A percentile compares a stretch with the other conserved stretches of the same genome.
phyloP scores from a whole-genome alignment of 2,888 invertebrate species.

The Meiosimyza platycephala region DNA sequence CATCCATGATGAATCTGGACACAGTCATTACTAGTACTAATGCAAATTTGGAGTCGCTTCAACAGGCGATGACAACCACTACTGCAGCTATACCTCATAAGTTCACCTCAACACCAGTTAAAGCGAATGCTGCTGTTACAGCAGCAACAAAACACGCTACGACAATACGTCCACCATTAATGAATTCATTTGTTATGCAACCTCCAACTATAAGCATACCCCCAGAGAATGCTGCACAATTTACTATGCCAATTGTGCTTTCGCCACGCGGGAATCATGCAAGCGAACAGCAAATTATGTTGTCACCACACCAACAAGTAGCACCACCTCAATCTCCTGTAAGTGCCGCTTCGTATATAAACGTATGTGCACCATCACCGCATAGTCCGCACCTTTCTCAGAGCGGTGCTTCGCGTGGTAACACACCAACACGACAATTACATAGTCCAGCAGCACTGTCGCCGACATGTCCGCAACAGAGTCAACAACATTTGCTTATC shows the following conservation, averaged over 20 bases:
- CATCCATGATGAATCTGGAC: constrained; percentile 54
- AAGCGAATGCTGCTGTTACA: constrained; percentile 38
- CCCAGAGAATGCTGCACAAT: constrained; percentile 68
- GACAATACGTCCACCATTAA: background rate
- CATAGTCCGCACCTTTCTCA: constrained; percentile 62
- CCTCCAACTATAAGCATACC: constrained; percentile 77
- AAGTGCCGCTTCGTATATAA: constrained; percentile 48
- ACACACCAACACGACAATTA: constrained; percentile 51
- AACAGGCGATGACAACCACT: constrained; percentile 3
- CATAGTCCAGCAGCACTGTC: constrained; percentile 49
- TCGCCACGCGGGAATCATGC: constrained; percentile 59
- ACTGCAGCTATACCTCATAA: constrained; percentile 36
- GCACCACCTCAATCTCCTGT: constrained; percentile 48
- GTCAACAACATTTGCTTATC: constrained; percentile 48
- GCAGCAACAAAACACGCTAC: constrained; percentile 34
- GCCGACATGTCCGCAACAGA: constrained; percentile 41
- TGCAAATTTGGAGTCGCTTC: constrained; percentile 32
- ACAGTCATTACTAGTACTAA: constrained; percentile 46
- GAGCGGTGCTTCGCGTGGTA: constrained; percentile 41
- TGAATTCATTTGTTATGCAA: constrained; percentile 70
- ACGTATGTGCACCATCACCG: constrained; percentile 62
- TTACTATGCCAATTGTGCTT: constrained; percentile 60
- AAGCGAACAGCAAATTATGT: constrained; percentile 20
- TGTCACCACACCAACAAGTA: constrained; percentile 36
- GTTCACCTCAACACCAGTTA: constrained; percentile 49